Evolutionary conservation across 2,888 invertebrate species (phyloP).

Genomic region (Parasteatoda lunata): DNA sequence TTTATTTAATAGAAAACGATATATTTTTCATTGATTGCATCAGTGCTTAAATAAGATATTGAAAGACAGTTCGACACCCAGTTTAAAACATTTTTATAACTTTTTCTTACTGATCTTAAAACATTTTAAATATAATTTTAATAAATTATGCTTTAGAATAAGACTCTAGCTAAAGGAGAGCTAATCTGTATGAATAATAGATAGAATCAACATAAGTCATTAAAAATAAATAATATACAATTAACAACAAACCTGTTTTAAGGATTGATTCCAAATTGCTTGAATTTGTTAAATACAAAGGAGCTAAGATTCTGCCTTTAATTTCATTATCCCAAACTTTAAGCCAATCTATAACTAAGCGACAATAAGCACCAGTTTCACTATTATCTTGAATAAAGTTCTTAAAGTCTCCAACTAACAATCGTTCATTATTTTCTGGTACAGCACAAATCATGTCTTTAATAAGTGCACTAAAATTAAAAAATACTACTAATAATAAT

Average conservation of each 20-base stretch:
- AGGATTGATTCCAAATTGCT: constrained; percentile 28
- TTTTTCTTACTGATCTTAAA: too few species aligned
- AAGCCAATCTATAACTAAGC: constrained; percentile 50
- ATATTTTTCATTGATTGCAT: too few species aligned
- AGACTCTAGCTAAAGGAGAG: too few species aligned
- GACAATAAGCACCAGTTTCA: constrained; percentile 52
- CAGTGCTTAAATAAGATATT: too few species aligned
- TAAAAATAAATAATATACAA: too few species aligned
- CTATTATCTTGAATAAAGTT: constrained; percentile 44
- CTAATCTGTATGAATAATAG: too few species aligned
- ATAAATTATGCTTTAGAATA: too few species aligned
- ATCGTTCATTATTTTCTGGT: constrained; percentile 8
- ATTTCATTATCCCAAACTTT: constrained; percentile 40
- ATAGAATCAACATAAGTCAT: too few species aligned
- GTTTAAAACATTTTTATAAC: too few species aligned
- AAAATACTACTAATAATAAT: not conserved
- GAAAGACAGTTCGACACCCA: too few species aligned
- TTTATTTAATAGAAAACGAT: too few species aligned
- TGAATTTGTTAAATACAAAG: constrained; percentile 45
- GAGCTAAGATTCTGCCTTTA: constrained; percentile 40
- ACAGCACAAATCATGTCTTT: constrained; percentile 41
- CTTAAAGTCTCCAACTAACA: constrained; percentile 39
- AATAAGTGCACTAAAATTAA: constrained; percentile 7
- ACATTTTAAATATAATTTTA: too few species aligned
- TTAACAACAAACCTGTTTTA: constrained; percentile 28